Evolutionary conservation across 1,140 invertebrate species (phyloP).

Genomic region (Drosophila ohnishii): DNA sequence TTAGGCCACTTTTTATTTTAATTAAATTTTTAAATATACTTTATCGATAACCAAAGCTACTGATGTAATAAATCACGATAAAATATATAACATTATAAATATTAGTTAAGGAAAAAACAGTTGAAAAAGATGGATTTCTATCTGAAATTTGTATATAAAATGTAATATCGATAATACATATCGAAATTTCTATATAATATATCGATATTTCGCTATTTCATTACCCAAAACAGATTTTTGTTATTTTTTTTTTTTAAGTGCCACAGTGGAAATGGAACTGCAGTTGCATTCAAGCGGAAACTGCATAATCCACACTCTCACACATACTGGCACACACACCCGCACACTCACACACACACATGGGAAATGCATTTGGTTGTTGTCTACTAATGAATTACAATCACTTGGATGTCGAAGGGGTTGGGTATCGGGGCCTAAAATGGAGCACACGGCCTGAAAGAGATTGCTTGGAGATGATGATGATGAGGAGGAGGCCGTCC

Average conservation of each 20-base stretch:
- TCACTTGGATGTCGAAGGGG: slow-evolving; percentile 59
- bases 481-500: not conserved
- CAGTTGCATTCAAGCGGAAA: slow-evolving; percentile 77
- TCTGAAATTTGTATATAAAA: not conserved
- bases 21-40: too few species aligned
- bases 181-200: not conserved
- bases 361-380: slow-evolving; percentile 76
- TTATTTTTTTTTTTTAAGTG: not conserved
- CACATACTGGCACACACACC: slow-evolving; percentile 19
- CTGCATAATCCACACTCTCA: slow-evolving; percentile 71
- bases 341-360: slow-evolving; percentile 25
- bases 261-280: slow-evolving; percentile 31
- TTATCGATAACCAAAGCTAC: too few species aligned
- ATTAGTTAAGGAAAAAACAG: too few species aligned
- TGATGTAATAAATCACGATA: too few species aligned
- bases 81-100: too few species aligned
- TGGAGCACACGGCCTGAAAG: slow-evolving; percentile 29
- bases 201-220: not conserved
- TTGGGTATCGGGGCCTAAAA: not conserved
- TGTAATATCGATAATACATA: too few species aligned
- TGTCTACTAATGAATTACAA: slow-evolving; percentile 81
- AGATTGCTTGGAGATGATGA: slow-evolving; percentile 32
- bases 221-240: not conserved
- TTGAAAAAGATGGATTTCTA: not conserved
- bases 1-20: not conserved